These are phyloP conservation scores for Dipodomys merriami DNA, from an alignment of 2,113 vertebrate genomes.

Conservation along the genomic window DNA sequence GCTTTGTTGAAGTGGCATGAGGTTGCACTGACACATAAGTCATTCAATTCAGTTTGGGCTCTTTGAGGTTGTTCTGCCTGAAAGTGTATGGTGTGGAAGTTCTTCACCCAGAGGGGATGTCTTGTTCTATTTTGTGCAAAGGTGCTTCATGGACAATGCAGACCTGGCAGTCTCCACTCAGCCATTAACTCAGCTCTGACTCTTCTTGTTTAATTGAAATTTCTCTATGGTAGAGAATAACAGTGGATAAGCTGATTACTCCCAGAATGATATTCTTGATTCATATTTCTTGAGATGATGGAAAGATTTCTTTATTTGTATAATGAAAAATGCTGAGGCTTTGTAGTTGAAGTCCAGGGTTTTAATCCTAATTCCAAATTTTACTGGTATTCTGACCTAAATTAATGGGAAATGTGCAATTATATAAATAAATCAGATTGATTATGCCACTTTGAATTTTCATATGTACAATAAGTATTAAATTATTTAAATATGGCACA, in stretches of 20 bases:
- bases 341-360: not conserved
- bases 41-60: not conserved
- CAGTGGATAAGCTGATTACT: not conserved
- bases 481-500: conserved; percentile 46
- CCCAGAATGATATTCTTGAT: not conserved
- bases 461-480: conserved; percentile 40
- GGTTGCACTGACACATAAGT: not conserved
- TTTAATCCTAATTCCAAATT: conserved; percentile 28
- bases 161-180: not conserved
- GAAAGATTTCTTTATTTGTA: not conserved
- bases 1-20: not conserved
- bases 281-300: conserved; percentile 50
- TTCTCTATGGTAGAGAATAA: not conserved
- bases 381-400: conserved; percentile 37
- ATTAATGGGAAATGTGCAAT: conserved; percentile 29
- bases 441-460: conserved; percentile 45
- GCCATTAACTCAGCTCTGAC: not conserved
- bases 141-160: not conserved
- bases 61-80: not conserved
- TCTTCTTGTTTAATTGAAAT: not conserved
- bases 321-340: conserved; percentile 26
- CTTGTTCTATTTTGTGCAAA: conserved; percentile 28
- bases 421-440: conserved; percentile 34
- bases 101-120: not conserved
- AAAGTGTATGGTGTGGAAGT: not conserved